Evolutionary conservation across 2,113 vertebrate species (phyloP).

Genomic region (Rallus limicola): DNA sequence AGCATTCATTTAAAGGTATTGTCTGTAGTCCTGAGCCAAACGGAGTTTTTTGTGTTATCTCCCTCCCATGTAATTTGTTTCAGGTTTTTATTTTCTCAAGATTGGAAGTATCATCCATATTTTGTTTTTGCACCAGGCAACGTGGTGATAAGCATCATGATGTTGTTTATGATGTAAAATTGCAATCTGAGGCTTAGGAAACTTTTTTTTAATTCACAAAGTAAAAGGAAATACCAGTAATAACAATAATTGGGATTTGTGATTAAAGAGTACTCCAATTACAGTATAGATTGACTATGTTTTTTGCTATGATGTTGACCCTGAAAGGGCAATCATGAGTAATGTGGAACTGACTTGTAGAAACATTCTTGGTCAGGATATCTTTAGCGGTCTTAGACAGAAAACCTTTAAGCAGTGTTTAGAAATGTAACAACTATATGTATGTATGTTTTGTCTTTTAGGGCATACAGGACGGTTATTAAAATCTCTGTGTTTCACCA

Average conservation of each 20-base stretch:
- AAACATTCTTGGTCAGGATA: neutral
- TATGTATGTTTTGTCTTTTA: constrained; percentile 67
- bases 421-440: neutral
- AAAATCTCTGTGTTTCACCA: constrained; percentile 93
- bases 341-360: neutral
- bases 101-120: neutral
- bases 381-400: neutral
- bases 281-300: neutral
- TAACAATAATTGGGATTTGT: neutral
- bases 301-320: neutral
- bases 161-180: neutral
- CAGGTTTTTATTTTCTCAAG: neutral
- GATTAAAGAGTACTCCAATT: neutral
- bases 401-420: neutral
- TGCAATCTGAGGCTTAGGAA: neutral
- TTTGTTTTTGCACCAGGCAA: neutral
- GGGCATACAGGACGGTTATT: constrained; percentile 94
- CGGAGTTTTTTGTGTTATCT: neutral
- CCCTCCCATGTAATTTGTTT: neutral
- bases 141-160: neutral
- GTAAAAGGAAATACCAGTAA: neutral
- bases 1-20: neutral
- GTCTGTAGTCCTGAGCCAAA: neutral
- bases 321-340: neutral
- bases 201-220: neutral